Evolutionary conservation across 1,140 invertebrate genomes (phyloP), one percentile per base, ranked within the genome.

Genomic region (Macrobrachium rosenbergii): DNA sequence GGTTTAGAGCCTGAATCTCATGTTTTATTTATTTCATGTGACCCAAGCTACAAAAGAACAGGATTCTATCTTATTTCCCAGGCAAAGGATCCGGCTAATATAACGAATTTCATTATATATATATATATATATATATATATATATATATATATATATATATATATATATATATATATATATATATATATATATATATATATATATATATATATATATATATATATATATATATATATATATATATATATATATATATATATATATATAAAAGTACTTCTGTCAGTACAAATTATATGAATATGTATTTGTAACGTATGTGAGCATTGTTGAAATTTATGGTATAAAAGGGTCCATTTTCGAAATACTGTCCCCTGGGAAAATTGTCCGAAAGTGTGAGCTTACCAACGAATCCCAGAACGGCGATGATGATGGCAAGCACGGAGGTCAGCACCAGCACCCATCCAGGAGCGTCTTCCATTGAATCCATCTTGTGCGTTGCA

Each of bases 341-440:
- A 23, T 23, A 1, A 37, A 37, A 37, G 28, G 1, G 28, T 37
- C 28, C 28, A 1, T 37, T 37, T 37, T 37, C 28, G 28, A 37
- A 37, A 37, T 37, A 3, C 28, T 3, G 28, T 37, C 28, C 3
- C 37, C 12, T 7, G 12, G 67, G 21, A 72, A 72, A 12, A 72
- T 72, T 14, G 10, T 78, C 43, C 52, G 28, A 37, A 37, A 37
- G 28, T 37, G 28, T 2, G 28, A 14, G 73, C 88, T 89, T 37
- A 89, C 88, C 88, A 23, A 89, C 76, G 64, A 89, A 89, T 19
- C 88, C 88, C 16, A 88, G 37, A 60, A 89, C 81, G 28, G 85
- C 75, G 28, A 89, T 89, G 67, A 89, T 23, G 69, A 88, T 62
- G 59, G 88, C 88, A 5, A 72, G 59, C 5, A 80, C 69, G 19